These are phyloP conservation scores for Anguilla japonica DNA, from an alignment of 2,113 vertebrate genomes.

Conservation along the genomic window DNA sequence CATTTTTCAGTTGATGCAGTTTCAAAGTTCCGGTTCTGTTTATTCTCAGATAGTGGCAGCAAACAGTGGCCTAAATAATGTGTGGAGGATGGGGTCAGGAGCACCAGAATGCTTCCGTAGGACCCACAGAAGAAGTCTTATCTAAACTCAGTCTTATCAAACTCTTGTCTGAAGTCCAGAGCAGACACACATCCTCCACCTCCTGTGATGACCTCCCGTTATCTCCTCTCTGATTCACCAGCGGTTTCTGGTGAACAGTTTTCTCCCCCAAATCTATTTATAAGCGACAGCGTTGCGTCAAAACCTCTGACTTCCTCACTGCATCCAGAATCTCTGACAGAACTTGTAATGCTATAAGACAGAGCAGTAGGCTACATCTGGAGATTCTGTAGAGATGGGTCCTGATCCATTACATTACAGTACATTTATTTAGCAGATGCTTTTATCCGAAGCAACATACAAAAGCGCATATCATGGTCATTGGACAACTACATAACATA, in stretches of 20 bases:
- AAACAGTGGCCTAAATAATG: neutral
- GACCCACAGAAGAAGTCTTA: neutral
- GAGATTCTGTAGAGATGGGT: too few relatives aligned
- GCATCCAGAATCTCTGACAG: neutral
- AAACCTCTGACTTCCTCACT: neutral
- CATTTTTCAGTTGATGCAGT: neutral
- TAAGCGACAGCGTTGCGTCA: neutral
- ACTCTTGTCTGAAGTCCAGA: neutral
- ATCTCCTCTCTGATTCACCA: neutral
- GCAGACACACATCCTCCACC: neutral
- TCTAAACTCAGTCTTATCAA: slow-evolving; percentile 1
- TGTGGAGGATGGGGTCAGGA: neutral
- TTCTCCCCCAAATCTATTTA: slow-evolving; percentile 48
- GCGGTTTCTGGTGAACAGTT: slow-evolving; percentile 42
- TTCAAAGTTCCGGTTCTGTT: neutral
- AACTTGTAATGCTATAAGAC: too few relatives aligned
- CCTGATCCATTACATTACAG: too few relatives aligned
- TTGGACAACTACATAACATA: too few relatives aligned
- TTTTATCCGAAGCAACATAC: too few relatives aligned
- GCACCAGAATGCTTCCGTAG: neutral
- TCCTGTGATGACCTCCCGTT: slow-evolving; percentile 1
- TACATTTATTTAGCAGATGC: too few relatives aligned
- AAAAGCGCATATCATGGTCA: too few relatives aligned
- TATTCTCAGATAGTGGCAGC: neutral
- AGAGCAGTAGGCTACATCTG: too few relatives aligned